These are phyloP conservation scores for Odontamblyopus lacepedii DNA, from an alignment of 2,797 vertebrate species.

Conservation along the genomic window DNA sequence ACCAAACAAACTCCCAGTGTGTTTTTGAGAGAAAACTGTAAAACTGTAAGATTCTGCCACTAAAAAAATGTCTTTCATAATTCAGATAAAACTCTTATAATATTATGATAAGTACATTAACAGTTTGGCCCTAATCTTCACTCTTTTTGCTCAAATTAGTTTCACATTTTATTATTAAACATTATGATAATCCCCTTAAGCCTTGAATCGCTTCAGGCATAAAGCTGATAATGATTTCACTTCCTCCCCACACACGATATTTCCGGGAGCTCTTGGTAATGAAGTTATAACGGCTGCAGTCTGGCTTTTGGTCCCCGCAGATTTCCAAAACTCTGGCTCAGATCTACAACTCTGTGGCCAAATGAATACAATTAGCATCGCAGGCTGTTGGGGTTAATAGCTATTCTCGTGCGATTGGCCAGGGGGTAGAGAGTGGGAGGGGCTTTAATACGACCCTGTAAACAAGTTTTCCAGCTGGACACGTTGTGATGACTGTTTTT, in stretches of 20 bases:
- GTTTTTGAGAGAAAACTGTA: too few species aligned
- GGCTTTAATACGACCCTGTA: conserved; percentile 2
- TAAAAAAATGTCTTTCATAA: not conserved
- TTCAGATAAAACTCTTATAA: not conserved
- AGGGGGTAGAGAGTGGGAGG: conserved; percentile 9
- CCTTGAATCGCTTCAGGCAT: not conserved
- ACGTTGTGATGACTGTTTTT: conserved; percentile 46
- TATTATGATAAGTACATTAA: not conserved
- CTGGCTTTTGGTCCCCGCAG: conserved; percentile 6
- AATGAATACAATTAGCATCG: conserved; percentile 44
- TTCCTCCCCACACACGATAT: conserved; percentile 6
- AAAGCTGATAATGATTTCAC: conserved; percentile 10
- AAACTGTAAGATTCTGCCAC: too few species aligned
- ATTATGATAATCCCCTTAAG: not conserved
- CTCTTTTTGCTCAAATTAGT: not conserved
- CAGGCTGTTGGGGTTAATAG: conserved; percentile 43
- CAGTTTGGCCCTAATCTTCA: not conserved
- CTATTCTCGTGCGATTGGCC: conserved; percentile 36
- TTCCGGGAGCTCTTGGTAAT: conserved; percentile 36
- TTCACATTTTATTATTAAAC: not conserved
- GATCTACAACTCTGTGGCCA: conserved; percentile 15
- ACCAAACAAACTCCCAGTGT: too few species aligned
- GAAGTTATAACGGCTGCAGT: conserved; percentile 12
- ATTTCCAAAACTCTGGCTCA: conserved; percentile 13
- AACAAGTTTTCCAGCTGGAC: conserved; percentile 32